These are phyloP conservation scores for Lacerta viridis DNA, from an alignment of 2,797 vertebrate genomes.

Conservation along the genomic window DNA sequence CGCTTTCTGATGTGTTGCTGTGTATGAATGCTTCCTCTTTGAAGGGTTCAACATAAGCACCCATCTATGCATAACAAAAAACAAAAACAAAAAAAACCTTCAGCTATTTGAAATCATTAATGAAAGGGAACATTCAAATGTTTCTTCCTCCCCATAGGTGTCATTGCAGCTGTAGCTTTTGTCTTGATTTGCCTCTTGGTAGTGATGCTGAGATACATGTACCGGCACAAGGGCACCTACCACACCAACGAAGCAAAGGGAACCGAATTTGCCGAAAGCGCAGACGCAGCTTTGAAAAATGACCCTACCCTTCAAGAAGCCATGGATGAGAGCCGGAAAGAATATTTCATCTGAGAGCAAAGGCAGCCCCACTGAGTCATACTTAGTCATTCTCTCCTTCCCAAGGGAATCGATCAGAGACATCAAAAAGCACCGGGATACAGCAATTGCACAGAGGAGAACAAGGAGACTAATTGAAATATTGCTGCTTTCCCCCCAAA, in stretches of 20 bases:
- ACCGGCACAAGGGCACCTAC: slow-evolving; percentile 89
- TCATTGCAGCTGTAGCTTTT: slow-evolving; percentile 77
- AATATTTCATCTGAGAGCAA: slow-evolving; percentile 89
- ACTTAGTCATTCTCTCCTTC: slow-evolving; percentile 30
- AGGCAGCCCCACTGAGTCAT: slow-evolving; percentile 49
- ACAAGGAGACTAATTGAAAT: slow-evolving; percentile 62
- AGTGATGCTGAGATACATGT: slow-evolving; percentile 80
- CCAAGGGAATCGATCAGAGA: slow-evolving; percentile 37
- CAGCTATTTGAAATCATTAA: slow-evolving; percentile 24
- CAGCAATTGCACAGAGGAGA: slow-evolving; percentile 47
- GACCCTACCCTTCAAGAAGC: slow-evolving; percentile 81
- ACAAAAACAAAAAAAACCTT: not conserved
- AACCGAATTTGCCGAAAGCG: slow-evolving; percentile 81
- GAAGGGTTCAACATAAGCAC: not conserved
- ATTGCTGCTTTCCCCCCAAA: slow-evolving; percentile 47
- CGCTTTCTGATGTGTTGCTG: slow-evolving; percentile 5
- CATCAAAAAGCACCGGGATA: slow-evolving; percentile 55
- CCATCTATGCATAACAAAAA: not conserved
- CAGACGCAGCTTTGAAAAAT: slow-evolving; percentile 77
- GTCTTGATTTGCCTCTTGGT: slow-evolving; percentile 80
- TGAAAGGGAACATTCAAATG: slow-evolving; percentile 17
- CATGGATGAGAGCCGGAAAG: slow-evolving; percentile 85
- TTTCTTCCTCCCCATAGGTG: slow-evolving; percentile 73
- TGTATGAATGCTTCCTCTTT: slow-evolving; percentile 16
- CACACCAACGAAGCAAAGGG: slow-evolving; percentile 88